Evolutionary conservation across 2,888 invertebrate genomes (phyloP).

Genomic region (Aporophyla lueneburgensis): DNA sequence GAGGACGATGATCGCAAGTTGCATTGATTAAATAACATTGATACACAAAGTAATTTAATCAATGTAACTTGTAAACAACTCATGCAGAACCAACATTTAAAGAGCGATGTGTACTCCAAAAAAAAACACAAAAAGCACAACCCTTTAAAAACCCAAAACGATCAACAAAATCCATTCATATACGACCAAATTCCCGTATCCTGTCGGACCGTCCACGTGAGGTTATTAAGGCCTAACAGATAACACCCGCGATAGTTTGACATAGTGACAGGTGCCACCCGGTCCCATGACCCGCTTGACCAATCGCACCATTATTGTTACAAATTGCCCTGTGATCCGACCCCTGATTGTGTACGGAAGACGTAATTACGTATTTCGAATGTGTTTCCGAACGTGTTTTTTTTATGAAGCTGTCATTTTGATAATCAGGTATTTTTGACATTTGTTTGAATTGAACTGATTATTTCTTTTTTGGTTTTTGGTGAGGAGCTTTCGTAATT

Average conservation of each 20-base stretch:
- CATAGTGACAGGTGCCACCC: slow-evolving; percentile 81
- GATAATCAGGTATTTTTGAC: slow-evolving; percentile 44
- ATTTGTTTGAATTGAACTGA: slow-evolving; percentile 28
- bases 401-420: slow-evolving; percentile 57
- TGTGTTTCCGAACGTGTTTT: slow-evolving; percentile 64
- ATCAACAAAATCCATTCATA: slow-evolving; percentile 52
- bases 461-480: slow-evolving; percentile 8
- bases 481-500: not conserved
- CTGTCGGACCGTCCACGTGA: slow-evolving; percentile 69
- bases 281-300: slow-evolving; percentile 83
- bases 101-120: not conserved
- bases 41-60: too few species aligned
- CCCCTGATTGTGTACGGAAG: slow-evolving; percentile 77
- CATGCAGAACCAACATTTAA: not conserved
- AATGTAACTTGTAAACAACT: not conserved
- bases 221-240: slow-evolving; percentile 79
- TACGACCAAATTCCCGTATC: slow-evolving; percentile 64
- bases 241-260: slow-evolving; percentile 78
- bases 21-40: too few species aligned
- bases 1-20: too few species aligned
- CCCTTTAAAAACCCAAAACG: slow-evolving; percentile 42
- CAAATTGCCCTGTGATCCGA: slow-evolving; percentile 82
- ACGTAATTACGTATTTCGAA: slow-evolving; percentile 73
- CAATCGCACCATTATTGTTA: slow-evolving; percentile 82
- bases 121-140: slow-evolving; percentile 8